Conservation (phyloP, 2,888 invertebrate genomes). For the Clunio marinus region DNA sequence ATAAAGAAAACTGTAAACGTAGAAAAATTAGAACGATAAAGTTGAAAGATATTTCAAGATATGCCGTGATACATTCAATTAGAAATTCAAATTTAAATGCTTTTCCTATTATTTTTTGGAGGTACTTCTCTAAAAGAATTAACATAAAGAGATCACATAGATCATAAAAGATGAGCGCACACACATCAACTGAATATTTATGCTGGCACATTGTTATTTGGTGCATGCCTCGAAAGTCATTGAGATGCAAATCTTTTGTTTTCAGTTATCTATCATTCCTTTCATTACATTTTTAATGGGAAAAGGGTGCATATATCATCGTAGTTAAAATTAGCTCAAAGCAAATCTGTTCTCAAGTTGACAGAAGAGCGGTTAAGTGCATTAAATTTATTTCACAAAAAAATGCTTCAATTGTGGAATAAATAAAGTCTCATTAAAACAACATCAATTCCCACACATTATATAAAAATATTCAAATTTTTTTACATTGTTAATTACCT, state of each 20-base stretch:
- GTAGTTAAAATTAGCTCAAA: too few species aligned
- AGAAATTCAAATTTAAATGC: conserved; percentile 1
- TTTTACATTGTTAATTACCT: conserved; percentile 23
- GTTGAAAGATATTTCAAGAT: neutral
- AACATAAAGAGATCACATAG: too few species aligned
- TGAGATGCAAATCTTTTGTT: conserved; percentile 35
- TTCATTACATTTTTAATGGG: neutral
- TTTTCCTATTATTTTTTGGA: too few species aligned
- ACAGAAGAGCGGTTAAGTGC: neutral
- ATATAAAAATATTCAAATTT: conserved; percentile 28
- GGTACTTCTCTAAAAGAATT: neutral
- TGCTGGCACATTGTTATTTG: neutral
- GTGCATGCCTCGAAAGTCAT: conserved; percentile 25
- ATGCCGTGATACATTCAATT: conserved; percentile 23
- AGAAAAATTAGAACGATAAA: conserved; percentile 13
- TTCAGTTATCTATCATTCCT: neutral
- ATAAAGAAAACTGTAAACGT: conserved; percentile 29
- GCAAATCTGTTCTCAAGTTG: neutral
- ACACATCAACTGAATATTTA: conserved; percentile 1
- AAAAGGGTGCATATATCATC: neutral
- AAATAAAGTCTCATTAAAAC: conserved; percentile 24
- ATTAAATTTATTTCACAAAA: neutral
- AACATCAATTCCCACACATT: conserved; percentile 32
- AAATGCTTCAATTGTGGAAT: neutral
- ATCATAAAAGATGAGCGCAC: neutral